Evolutionary conservation across 2,113 vertebrate genomes (phyloP).

Genomic region (Triplophysa siluroides): DNA sequence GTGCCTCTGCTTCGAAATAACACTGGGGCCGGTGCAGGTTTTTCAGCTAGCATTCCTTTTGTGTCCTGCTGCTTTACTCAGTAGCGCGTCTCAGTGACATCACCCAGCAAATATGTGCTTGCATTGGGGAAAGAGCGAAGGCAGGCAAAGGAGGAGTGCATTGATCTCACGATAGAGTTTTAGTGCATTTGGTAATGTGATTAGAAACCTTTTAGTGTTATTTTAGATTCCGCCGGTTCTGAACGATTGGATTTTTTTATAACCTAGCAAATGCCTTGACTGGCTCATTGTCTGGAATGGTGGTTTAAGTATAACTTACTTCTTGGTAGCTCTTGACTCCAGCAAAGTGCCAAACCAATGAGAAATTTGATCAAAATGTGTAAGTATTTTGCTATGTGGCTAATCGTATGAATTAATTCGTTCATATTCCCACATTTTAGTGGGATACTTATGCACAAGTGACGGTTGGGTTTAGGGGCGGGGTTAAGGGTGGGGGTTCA

Average conservation of each 20-base stretch:
- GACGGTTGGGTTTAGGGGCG: too few relatives aligned
- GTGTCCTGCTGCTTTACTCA: neutral
- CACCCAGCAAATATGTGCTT: conserved; percentile 68
- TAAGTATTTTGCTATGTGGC: too few relatives aligned
- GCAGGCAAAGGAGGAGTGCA: neutral
- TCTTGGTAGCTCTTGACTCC: neutral
- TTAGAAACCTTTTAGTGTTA: neutral
- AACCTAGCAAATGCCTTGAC: neutral
- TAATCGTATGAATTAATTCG: too few relatives aligned
- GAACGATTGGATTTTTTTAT: neutral
- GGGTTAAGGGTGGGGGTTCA: too few relatives aligned
- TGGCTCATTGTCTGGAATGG: neutral
- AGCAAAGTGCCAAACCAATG: too few relatives aligned
- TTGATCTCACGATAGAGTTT: conserved; percentile 3
- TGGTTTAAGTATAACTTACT: neutral
- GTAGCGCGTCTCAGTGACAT: conserved; percentile 63
- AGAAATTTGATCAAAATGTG: too few relatives aligned
- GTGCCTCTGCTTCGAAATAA: conserved; percentile 4
- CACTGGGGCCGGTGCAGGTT: neutral
- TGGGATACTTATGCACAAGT: too few relatives aligned
- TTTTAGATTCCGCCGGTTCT: neutral
- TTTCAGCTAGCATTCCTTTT: neutral
- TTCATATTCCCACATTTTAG: too few relatives aligned
- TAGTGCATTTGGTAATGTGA: neutral
- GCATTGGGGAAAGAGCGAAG: neutral